Conservation (phyloP, 1,140 invertebrate species). For the Bombyx mori region DNA sequence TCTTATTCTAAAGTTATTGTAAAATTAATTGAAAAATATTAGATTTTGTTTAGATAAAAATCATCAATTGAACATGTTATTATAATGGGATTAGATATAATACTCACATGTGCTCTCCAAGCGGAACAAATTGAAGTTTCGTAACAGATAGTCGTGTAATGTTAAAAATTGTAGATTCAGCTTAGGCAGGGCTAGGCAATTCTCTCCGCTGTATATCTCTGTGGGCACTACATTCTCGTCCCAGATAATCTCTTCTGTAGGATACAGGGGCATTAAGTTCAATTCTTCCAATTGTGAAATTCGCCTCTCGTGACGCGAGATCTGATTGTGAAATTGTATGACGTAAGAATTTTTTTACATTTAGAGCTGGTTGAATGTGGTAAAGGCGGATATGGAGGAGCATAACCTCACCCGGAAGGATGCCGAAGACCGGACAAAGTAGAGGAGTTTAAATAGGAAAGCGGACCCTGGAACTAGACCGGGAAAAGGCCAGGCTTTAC, state of each 20-base stretch:
- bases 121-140: conserved; percentile 98
- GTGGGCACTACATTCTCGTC: conserved; percentile 98
- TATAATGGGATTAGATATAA: conserved; percentile 3
- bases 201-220: conserved; percentile 97
- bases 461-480: no score
- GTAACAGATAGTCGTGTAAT: conserved; percentile 96
- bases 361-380: no score
- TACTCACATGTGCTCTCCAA: conserved; percentile 96
- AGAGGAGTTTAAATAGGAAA: no score
- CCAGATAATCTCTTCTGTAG: conserved; percentile 98
- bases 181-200: conserved; percentile 95
- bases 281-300: conserved; percentile 94
- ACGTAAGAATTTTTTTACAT: no score
- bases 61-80: no score
- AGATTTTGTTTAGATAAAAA: no score
- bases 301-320: conserved; percentile 89
- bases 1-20: no score
- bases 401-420: no score
- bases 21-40: no score
- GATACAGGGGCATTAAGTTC: conserved; percentile 98
- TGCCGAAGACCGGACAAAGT: no score
- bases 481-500: no score
- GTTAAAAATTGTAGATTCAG: conserved; percentile 99
- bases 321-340: conserved; percentile 58
- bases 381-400: no score